Base-by-base conservation (phyloP, 2,888 invertebrate genomes). In the Machimus atricapillus region DNA sequence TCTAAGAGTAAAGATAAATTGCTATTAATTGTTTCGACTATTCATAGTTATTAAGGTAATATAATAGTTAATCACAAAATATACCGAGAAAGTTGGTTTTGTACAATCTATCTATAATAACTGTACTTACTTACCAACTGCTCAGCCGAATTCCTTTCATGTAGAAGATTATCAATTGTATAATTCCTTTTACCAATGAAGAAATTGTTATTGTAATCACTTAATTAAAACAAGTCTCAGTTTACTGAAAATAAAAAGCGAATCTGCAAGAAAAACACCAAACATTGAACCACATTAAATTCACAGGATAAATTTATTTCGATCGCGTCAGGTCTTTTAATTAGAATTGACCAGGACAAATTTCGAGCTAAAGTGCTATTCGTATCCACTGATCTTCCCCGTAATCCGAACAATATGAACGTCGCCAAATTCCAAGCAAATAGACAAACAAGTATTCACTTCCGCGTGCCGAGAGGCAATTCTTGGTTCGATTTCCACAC, bases 381-480 rank as follows among this genome's bases (percentile, higher is more conserved):
- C 74, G 58, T 82, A 86, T 86, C 34, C 82, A 74, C 46, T 52
- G 43, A 76, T 23, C 77, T 81, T 86, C 83, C 86, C 19, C 86
- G 83, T 86, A 87, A 86, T 85, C 73, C 73, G 56, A 76, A 83
- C 52, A 85, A 46, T 73, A 85, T 37, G 52, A 79, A 73, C 78
- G 56, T 85, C 87, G 78, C 73, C 79, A n/a, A 79, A 46, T 79
- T 79, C 77, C 6, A 86, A 86, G 52, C 3, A 77, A 86, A 78
- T 56, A 9, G 78, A 76, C 34, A 40, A 76, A 1, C 74, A 27
- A 23, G 23, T 81, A 88, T 88, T 87, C 81, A 88, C 88, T 88
- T 88, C 88, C 88, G 88, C 88, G 87, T 88, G 58, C 58, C 82
- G 1, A 86, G 82, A 73, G 85, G 86, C 85, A 77, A 87, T 85